phyloP scores from a whole-genome alignment of 2,113 vertebrate species.

The Mola mola region DNA sequence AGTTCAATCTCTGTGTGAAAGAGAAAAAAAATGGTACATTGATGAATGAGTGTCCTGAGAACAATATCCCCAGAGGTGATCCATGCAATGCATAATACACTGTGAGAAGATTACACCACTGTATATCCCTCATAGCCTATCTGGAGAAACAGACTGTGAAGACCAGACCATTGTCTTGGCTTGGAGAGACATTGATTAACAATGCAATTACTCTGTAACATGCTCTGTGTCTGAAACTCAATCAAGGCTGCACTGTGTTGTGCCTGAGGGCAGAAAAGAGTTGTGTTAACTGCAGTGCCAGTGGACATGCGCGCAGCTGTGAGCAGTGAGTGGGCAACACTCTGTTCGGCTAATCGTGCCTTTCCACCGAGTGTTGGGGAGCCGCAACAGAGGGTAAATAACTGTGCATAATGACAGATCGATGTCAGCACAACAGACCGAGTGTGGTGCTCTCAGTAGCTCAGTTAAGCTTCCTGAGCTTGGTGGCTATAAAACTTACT shows the following conservation, averaged over 20 bases:
- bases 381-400: conserved; percentile 44
- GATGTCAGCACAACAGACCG: conserved; percentile 34
- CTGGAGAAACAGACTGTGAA: conserved; percentile 64
- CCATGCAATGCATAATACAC: conserved; percentile 64
- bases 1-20: conserved; percentile 27
- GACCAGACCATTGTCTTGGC: conserved; percentile 72
- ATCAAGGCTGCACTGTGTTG: conserved; percentile 70
- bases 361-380: conserved; percentile 53
- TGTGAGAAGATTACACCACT: conserved; percentile 72
- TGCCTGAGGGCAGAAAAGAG: conserved; percentile 61
- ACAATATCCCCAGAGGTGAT: conserved; percentile 51
- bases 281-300: conserved; percentile 36
- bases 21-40: conserved; percentile 42
- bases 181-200: conserved; percentile 83
- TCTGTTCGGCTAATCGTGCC: conserved; percentile 38
- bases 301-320: conserved; percentile 25
- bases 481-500: conserved; percentile 24
- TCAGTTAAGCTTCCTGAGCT: conserved; percentile 32
- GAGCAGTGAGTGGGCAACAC: conserved; percentile 26
- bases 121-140: conserved; percentile 73
- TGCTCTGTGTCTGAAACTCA: conserved; percentile 80
- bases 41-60: conserved; percentile 66
- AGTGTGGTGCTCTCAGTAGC: no score
- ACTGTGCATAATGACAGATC: conserved; percentile 48
- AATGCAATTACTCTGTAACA: conserved; percentile 83